Evolutionary conservation across 2,888 invertebrate genomes (phyloP).

Genomic region (Limnephilus rhombicus): DNA sequence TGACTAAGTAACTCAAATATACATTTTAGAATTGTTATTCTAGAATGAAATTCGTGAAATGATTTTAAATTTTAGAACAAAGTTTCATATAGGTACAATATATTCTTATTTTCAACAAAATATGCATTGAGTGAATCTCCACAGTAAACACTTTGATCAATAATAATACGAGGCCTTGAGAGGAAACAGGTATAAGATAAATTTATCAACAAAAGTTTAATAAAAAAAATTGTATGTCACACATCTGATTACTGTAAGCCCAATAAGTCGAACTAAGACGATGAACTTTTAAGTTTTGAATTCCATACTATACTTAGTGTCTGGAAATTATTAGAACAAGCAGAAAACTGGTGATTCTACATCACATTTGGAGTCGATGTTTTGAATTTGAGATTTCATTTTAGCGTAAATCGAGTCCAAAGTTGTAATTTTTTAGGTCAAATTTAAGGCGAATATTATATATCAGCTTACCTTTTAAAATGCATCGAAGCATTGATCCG

Average conservation of each 20-base stretch:
- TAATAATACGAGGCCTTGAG: neutral
- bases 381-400: too few relatives aligned
- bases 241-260: neutral
- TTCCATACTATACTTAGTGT: neutral
- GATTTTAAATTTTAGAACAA: constrained; percentile 1
- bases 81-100: neutral
- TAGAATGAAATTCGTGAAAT: neutral
- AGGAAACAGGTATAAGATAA: neutral
- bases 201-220: neutral
- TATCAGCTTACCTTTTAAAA: too few relatives aligned
- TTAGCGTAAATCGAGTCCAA: too few relatives aligned
- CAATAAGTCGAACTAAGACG: neutral
- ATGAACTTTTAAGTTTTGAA: neutral
- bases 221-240: neutral
- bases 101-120: neutral
- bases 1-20: neutral
- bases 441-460: too few relatives aligned
- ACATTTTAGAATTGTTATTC: neutral
- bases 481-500: too few relatives aligned
- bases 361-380: too few relatives aligned
- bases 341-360: too few relatives aligned
- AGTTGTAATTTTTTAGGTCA: too few relatives aligned
- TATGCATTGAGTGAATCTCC: neutral
- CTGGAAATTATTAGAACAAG: too few relatives aligned
- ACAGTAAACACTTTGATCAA: neutral